phyloP scores from a whole-genome alignment of 2,113 vertebrate genomes.

The Prinia subflava region DNA sequence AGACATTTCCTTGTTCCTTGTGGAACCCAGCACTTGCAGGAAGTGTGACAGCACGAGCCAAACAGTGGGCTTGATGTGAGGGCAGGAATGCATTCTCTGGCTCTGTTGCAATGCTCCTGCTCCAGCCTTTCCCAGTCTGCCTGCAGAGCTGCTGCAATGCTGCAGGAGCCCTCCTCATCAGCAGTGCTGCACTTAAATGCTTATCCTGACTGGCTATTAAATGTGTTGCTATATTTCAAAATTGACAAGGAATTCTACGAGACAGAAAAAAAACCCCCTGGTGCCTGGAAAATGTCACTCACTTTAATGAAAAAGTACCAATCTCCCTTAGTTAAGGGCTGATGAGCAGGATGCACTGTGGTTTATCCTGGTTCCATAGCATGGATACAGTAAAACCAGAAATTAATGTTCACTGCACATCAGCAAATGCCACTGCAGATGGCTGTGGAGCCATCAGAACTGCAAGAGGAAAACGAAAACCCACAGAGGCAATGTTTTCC shows the following conservation, averaged over 20 bases:
- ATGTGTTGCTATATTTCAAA: background rate
- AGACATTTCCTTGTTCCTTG: background rate
- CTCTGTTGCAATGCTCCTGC: background rate
- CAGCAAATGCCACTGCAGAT: background rate
- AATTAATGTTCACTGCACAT: background rate
- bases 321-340: background rate
- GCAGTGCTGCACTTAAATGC: background rate
- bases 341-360: background rate
- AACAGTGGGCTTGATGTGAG: background rate
- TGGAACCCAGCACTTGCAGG: background rate
- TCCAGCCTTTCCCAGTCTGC: background rate
- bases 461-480: background rate
- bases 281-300: background rate
- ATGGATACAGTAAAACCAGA: background rate
- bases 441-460: background rate
- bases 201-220: background rate
- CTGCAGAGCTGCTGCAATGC: slow-evolving; percentile 41
- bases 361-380: background rate
- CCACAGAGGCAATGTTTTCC: background rate
- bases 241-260: background rate
- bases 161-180: background rate
- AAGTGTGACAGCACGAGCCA: background rate
- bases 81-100: background rate
- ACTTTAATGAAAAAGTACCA: background rate
- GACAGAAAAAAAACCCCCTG: background rate